Evolutionary conservation across 2,797 vertebrate genomes (phyloP).

Genomic region (Channa striata): DNA sequence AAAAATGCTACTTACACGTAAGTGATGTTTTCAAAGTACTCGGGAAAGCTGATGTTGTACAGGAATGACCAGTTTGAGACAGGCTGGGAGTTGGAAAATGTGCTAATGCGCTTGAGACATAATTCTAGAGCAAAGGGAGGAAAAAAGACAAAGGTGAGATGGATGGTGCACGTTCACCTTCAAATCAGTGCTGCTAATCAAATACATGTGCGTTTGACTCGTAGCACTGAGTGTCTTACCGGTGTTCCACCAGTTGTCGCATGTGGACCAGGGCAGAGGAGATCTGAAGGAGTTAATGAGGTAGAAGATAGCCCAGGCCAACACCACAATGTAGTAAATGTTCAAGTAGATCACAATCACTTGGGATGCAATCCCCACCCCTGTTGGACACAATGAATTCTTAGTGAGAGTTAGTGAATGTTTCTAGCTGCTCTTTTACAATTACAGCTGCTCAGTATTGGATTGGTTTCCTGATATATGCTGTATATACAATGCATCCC

Average conservation of each 20-base stretch:
- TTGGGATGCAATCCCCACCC: constrained; percentile 91
- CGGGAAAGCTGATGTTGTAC: constrained; percentile 47
- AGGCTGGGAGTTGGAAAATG: constrained; percentile 34
- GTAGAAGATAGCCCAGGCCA: constrained; percentile 94
- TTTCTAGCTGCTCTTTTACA: neutral
- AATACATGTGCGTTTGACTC: constrained; percentile 2
- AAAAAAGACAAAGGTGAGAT: neutral
- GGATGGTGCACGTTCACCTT: neutral
- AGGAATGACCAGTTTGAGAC: constrained; percentile 74
- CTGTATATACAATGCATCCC: neutral
- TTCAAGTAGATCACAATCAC: constrained; percentile 90
- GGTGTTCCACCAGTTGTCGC: constrained; percentile 92
- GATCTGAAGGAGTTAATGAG: constrained; percentile 87
- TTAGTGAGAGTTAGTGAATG: neutral
- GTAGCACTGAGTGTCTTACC: constrained; percentile 70
- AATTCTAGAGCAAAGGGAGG: constrained; percentile 33
- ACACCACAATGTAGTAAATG: constrained; percentile 91
- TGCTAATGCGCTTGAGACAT: constrained; percentile 49
- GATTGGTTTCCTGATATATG: neutral
- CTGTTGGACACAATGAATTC: constrained; percentile 71
- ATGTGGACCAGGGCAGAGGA: constrained; percentile 91
- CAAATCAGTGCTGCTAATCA: neutral
- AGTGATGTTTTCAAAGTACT: neutral
- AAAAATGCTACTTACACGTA: constrained; percentile 58
- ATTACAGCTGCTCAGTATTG: neutral